Evolutionary conservation across 2,113 vertebrate species (phyloP).

Genomic region (Planiliza haematocheilus): DNA sequence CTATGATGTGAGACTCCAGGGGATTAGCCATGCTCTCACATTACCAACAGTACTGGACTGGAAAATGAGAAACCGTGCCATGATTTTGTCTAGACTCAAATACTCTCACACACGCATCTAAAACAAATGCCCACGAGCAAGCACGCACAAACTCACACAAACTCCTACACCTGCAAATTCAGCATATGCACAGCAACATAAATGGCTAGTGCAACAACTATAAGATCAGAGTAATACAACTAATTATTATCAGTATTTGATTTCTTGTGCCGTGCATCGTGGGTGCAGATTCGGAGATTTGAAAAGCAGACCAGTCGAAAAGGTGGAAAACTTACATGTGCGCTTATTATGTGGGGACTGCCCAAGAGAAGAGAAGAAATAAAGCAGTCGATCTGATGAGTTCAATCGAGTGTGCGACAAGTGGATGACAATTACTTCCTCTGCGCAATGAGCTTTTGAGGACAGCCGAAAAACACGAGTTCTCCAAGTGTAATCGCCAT

Average conservation of each 20-base stretch:
- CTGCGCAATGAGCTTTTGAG: conserved; percentile 55
- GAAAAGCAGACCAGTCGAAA: not conserved
- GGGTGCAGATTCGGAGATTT: too few species aligned
- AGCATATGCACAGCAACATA: conserved; percentile 13
- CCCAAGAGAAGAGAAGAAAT: conserved; percentile 30
- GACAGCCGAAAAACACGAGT: conserved; percentile 59
- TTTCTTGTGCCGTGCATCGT: too few species aligned
- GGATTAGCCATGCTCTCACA: conserved; percentile 78
- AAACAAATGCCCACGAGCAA: conserved; percentile 27
- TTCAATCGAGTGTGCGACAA: conserved; percentile 43
- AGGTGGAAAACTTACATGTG: conserved; percentile 45
- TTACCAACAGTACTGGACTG: conserved; percentile 83
- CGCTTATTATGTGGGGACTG: conserved; percentile 38
- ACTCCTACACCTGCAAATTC: conserved; percentile 33
- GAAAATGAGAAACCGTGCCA: conserved; percentile 83
- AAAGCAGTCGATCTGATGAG: conserved; percentile 47
- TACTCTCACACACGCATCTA: conserved; percentile 6
- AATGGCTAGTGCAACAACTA: conserved; percentile 29
- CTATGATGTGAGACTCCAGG: conserved; percentile 73
- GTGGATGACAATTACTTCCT: conserved; percentile 68
- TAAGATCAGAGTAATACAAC: conserved; percentile 45
- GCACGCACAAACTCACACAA: conserved; percentile 6
- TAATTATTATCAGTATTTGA: conserved; percentile 20
- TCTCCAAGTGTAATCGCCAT: conserved; percentile 69
- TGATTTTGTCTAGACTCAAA: conserved; percentile 70